These are phyloP conservation scores for Drosophila meridionalis DNA, from an alignment of 2,888 invertebrate species.

Conservation along the genomic window DNA sequence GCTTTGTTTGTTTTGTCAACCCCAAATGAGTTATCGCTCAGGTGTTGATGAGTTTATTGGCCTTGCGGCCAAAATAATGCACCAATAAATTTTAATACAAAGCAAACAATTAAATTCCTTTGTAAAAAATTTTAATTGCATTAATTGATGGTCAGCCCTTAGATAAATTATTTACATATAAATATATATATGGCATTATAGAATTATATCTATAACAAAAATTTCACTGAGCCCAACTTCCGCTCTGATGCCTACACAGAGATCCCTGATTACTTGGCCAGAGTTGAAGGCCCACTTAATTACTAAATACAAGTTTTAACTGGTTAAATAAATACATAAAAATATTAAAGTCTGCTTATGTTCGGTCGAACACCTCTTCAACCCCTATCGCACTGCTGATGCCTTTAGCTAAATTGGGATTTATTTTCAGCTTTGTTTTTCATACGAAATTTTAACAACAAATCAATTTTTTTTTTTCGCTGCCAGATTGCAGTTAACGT, in stretches of 20 bases:
- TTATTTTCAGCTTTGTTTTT: constrained; percentile 2
- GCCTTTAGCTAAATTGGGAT: background rate
- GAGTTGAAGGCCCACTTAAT: background rate
- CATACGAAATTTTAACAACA: constrained; percentile 60
- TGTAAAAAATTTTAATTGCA: constrained; percentile 6
- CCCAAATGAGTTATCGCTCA: constrained; percentile 21
- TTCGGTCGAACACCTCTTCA: background rate
- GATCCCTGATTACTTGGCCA: background rate
- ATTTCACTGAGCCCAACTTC: background rate
- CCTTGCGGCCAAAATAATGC: constrained; percentile 30
- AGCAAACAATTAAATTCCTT: constrained; percentile 5
- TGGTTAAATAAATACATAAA: background rate
- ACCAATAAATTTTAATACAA: constrained; percentile 38
- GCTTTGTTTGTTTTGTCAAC: constrained; percentile 1
- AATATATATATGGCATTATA: background rate
- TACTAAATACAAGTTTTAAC: background rate
- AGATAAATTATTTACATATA: background rate
- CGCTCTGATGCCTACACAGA: background rate
- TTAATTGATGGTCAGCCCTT: background rate
- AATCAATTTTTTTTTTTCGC: constrained; percentile 71
- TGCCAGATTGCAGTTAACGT: constrained; percentile 70
- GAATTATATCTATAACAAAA: background rate
- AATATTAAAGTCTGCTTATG: background rate
- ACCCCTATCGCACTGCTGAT: background rate
- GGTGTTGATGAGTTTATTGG: constrained; percentile 59